Percentiles rank a stretch among this genome's conserved stretches.
These are phyloP conservation scores for Tenthredo notha DNA, from an alignment of 2,888 invertebrate genomes.

Conservation along the genomic window DNA sequence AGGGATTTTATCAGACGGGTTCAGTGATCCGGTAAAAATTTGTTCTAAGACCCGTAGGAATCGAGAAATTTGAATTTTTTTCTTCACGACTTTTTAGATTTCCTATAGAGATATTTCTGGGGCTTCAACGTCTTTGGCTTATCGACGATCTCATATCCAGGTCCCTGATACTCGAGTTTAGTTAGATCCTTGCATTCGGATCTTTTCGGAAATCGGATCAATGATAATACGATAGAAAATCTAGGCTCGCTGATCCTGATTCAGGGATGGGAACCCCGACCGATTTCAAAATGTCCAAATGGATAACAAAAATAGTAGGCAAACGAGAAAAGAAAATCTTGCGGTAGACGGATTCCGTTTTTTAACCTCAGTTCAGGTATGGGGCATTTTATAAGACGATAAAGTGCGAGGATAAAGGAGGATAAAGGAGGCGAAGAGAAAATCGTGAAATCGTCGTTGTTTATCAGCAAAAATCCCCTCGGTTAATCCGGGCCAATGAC, in stretches of 20 bases:
- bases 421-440: constrained; percentile 27
- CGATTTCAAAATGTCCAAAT: not conserved
- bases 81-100: not conserved
- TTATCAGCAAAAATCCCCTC: constrained; percentile 28
- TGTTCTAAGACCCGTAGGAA: not conserved
- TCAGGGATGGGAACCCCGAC: not conserved
- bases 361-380: not conserved
- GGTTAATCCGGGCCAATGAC: constrained; percentile 20
- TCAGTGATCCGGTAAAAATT: constrained; percentile 28
- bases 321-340: not conserved
- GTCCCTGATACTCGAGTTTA: not conserved
- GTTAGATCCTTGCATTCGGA: not conserved
- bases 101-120: not conserved
- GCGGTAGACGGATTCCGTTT: not conserved
- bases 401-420: not conserved
- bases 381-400: constrained; percentile 19
- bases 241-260: not conserved
- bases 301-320: not conserved
- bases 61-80: not conserved
- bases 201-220: not conserved
- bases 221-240: not conserved
- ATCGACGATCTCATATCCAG: constrained; percentile 8
- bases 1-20: constrained; percentile 1
- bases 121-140: constrained; percentile 8
- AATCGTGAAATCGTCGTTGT: constrained; percentile 6